Conservation (phyloP, 2,888 invertebrate species). For the Tigriopus californicus region DNA sequence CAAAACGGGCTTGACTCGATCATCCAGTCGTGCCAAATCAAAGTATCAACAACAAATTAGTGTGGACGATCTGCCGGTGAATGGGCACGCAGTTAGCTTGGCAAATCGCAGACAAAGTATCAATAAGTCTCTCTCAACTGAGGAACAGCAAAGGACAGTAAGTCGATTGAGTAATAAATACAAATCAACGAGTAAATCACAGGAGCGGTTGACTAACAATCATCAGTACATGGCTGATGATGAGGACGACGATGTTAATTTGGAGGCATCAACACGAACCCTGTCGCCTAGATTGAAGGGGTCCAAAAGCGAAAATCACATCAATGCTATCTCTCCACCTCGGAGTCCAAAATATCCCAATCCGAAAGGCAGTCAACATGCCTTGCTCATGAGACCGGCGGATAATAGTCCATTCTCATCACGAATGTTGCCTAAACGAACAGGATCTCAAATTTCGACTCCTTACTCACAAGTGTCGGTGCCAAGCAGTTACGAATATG, state of each 20-base stretch:
- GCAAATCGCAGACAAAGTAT: background rate
- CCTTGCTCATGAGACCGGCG: background rate
- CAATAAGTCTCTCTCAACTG: slow-evolving; percentile 2
- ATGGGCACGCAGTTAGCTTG: slow-evolving; percentile 3
- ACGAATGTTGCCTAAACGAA: background rate
- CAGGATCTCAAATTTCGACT: slow-evolving; percentile 1
- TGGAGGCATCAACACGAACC: background rate
- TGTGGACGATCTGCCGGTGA: slow-evolving; percentile 7
- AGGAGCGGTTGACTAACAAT: background rate
- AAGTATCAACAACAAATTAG: background rate
- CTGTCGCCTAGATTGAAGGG: background rate
- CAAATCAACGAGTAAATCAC: background rate
- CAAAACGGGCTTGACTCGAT: background rate
- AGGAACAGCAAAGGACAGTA: background rate
- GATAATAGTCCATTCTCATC: background rate
- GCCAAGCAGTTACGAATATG: slow-evolving; percentile 11
- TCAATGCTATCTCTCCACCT: background rate
- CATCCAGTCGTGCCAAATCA: background rate
- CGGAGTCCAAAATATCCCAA: background rate
- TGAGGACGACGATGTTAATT: background rate
- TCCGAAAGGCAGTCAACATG: background rate
- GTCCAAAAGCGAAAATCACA: background rate
- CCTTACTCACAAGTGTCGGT: slow-evolving; percentile 4
- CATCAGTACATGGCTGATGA: background rate
- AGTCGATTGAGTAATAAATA: background rate